These are phyloP conservation scores for Taxidea taxus DNA, from an alignment of 2,113 vertebrate species.

Conservation along the genomic window DNA sequence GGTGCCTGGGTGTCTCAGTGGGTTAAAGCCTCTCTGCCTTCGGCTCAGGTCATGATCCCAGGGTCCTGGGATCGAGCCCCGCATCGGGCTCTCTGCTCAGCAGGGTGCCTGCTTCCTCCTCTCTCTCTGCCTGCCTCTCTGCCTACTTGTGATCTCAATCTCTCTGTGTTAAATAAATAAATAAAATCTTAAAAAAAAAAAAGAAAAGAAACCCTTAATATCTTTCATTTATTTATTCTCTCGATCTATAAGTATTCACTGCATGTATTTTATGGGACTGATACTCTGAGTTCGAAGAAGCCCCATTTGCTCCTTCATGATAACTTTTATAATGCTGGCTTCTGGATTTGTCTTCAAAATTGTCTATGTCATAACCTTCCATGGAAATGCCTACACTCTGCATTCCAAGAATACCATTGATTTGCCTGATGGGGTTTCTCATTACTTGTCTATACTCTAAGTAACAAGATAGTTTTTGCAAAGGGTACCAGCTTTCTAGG, in stretches of 20 bases:
- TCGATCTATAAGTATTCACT: neutral
- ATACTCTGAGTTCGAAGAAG: neutral
- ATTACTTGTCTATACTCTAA: neutral
- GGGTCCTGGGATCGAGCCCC: too few relatives aligned
- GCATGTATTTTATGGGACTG: neutral
- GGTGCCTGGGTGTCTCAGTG: too few relatives aligned
- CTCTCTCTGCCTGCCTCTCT: too few relatives aligned
- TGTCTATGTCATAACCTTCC: neutral
- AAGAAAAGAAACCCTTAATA: neutral
- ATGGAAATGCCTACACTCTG: neutral
- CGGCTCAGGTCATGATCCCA: too few relatives aligned
- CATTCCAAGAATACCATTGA: neutral
- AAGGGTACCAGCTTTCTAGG: neutral
- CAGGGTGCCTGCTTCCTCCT: too few relatives aligned
- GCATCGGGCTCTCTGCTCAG: too few relatives aligned
- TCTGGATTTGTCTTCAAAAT: neutral
- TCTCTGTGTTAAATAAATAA: too few relatives aligned
- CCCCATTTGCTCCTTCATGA: neutral
- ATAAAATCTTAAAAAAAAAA: too few relatives aligned
- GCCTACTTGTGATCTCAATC: too few relatives aligned
- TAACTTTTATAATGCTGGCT: neutral
- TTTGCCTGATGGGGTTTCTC: neutral
- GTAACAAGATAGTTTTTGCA: neutral
- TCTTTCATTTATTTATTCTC: neutral
- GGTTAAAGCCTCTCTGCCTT: too few relatives aligned